phyloP scores from a whole-genome alignment of 1,140 invertebrate species.

The Hypsibius dujardini region DNA sequence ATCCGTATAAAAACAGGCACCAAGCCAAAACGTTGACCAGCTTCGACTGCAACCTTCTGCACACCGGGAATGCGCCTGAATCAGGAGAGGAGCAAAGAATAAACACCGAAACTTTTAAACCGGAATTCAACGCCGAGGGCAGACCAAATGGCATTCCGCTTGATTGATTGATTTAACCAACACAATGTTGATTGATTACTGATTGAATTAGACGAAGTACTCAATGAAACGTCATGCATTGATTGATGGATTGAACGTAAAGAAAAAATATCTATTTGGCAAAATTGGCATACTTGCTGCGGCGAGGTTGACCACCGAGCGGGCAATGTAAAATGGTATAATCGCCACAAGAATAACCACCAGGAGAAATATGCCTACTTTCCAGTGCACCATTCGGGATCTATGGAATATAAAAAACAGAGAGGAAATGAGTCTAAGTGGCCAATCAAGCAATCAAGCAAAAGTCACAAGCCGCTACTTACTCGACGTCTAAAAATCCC shows the following conservation, averaged over 20 bases:
- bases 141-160: too few species aligned
- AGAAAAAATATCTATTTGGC: too few species aligned
- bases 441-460: constrained; percentile 15
- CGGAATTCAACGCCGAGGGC: too few species aligned
- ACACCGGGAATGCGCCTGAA: background rate
- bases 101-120: too few species aligned
- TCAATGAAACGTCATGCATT: too few species aligned
- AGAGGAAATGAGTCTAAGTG: constrained; percentile 9
- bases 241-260: too few species aligned
- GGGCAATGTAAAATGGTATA: constrained; percentile 91
- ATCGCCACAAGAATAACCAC: constrained; percentile 85
- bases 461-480: constrained; percentile 26
- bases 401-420: constrained; percentile 39
- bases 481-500: constrained; percentile 65
- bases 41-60: constrained; percentile 16
- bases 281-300: constrained; percentile 40
- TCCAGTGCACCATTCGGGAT: constrained; percentile 91
- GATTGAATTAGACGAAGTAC: too few species aligned
- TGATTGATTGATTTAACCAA: too few species aligned
- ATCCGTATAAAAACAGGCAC: constrained; percentile 79
- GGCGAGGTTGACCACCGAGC: constrained; percentile 63
- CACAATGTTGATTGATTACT: too few species aligned
- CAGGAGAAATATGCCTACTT: constrained; percentile 69
- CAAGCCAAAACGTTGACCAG: constrained; percentile 51
- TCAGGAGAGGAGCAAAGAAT: too few species aligned